Conservation (phyloP, 2,113 vertebrate genomes). For the Oryzias javanicus region DNA sequence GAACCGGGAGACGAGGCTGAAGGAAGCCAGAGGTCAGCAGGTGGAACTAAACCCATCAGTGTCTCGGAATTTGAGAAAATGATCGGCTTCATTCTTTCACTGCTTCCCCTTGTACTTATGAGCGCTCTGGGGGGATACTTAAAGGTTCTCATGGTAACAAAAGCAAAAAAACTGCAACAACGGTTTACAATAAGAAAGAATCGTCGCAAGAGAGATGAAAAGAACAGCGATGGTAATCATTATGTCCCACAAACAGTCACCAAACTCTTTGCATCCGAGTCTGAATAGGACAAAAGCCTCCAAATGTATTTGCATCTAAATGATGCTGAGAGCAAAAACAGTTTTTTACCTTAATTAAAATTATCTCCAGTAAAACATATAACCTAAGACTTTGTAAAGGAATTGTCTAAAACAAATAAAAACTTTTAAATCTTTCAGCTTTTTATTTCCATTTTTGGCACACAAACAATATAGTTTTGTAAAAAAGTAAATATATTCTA, state of each 20-base stretch:
- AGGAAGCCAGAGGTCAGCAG: slow-evolving; percentile 24
- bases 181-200: neutral
- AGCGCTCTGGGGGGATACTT: slow-evolving; percentile 3
- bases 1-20: slow-evolving; percentile 18
- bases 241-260: slow-evolving; percentile 23
- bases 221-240: slow-evolving; percentile 14
- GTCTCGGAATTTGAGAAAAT: slow-evolving; percentile 31
- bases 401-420: too few relatives aligned
- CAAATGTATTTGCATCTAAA: slow-evolving; percentile 51
- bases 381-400: too few relatives aligned
- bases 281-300: slow-evolving; percentile 30
- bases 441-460: too few relatives aligned
- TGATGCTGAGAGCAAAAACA: slow-evolving; percentile 42
- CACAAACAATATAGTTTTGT: too few relatives aligned
- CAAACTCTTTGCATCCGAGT: slow-evolving; percentile 30
- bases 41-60: slow-evolving; percentile 34
- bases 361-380: too few relatives aligned
- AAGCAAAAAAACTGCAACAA: too few relatives aligned
- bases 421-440: too few relatives aligned
- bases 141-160: neutral
- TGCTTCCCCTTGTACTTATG: neutral
- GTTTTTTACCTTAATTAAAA: slow-evolving; percentile 1
- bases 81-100: neutral
- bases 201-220: neutral
- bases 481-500: too few relatives aligned